These are phyloP conservation scores for Palloptera scutellata DNA, from an alignment of 2,888 invertebrate genomes.

Conservation along the genomic window DNA sequence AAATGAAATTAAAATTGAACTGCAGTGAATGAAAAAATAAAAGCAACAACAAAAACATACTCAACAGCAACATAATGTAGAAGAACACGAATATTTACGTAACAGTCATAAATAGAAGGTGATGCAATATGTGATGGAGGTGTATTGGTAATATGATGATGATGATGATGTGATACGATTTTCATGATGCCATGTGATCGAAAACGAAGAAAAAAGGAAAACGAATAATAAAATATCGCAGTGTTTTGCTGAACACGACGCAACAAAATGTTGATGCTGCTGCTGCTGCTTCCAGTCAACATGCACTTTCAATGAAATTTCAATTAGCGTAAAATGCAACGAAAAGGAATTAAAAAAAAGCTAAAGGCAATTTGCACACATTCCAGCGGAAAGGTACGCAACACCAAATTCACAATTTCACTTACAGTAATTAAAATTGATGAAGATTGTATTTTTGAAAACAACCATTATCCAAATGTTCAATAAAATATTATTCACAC, in stretches of 20 bases:
- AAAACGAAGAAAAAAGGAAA: not conserved
- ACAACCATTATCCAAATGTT: no score
- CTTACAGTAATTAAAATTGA: no score
- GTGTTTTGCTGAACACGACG: not conserved
- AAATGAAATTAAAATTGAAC: not conserved
- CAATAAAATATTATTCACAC: no score
- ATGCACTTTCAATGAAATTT: constrained; percentile 55
- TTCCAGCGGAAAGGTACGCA: no score
- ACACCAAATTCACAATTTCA: no score
- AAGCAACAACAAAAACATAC: not conserved
- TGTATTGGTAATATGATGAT: constrained; percentile 5
- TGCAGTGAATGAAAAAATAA: not conserved
- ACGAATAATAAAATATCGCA: not conserved
- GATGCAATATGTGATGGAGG: not conserved
- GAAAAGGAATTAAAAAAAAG: constrained; percentile 30
- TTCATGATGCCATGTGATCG: not conserved
- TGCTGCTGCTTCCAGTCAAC: not conserved
- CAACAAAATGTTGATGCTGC: not conserved
- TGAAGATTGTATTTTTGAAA: no score
- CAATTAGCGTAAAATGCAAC: constrained; percentile 53
- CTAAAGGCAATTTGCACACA: no score
- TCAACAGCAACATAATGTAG: not conserved
- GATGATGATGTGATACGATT: constrained; percentile 7
- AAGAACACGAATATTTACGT: constrained; percentile 51
- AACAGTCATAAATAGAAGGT: constrained; percentile 48